Evolutionary conservation across 1,140 invertebrate species (phyloP).

Genomic region (Drosophila nasuta): DNA sequence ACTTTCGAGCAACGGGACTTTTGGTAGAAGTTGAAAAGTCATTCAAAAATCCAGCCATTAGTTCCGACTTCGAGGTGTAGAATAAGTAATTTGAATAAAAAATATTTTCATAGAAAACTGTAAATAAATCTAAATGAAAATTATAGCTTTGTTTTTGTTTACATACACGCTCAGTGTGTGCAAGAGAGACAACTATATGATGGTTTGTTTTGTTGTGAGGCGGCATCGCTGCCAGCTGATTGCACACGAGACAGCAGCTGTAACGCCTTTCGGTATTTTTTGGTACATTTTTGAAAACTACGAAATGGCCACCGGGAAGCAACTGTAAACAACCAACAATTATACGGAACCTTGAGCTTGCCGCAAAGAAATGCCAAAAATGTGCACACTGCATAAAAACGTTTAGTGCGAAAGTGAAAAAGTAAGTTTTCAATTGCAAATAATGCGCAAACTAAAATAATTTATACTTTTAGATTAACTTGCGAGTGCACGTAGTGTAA

Average conservation of each 20-base stretch:
- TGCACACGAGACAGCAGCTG: conserved; percentile 7
- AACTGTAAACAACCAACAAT: conserved; percentile 32
- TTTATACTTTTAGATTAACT: background rate
- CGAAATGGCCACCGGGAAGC: conserved; percentile 10
- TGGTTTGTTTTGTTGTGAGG: background rate
- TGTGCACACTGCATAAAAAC: background rate
- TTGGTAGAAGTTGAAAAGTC: conserved; percentile 59
- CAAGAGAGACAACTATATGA: background rate
- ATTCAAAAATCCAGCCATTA: conserved; percentile 43
- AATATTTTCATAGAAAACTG: no score
- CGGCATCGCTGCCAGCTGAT: background rate
- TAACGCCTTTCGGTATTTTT: conserved; percentile 26
- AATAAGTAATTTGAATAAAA: no score
- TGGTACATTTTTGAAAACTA: background rate
- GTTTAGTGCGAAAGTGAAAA: conserved; percentile 9
- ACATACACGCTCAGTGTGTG: background rate
- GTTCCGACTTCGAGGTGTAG: conserved; percentile 44
- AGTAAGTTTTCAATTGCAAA: conserved; percentile 2
- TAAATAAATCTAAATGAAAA: background rate
- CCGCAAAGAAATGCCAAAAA: background rate
- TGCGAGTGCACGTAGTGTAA: background rate
- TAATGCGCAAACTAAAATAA: no score
- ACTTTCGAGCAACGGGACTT: conserved; percentile 67
- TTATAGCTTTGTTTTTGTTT: background rate
- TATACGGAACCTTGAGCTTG: background rate